These are phyloP conservation scores for Eubucco bourcierii DNA, from an alignment of 2,113 vertebrate species.

Conservation along the genomic window DNA sequence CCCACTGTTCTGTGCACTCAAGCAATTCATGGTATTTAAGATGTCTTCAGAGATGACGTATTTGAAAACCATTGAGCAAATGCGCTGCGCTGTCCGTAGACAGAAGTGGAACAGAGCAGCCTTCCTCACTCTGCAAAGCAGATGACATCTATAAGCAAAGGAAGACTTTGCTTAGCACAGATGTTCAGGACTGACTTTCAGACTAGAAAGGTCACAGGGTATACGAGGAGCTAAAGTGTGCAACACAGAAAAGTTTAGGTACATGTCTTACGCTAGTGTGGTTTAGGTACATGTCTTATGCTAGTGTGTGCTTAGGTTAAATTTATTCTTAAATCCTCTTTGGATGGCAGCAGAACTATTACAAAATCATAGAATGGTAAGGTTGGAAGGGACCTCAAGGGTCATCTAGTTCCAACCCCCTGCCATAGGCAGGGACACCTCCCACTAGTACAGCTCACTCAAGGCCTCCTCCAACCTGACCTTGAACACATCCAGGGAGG, in stretches of 20 bases:
- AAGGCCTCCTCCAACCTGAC: too few relatives aligned
- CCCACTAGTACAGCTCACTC: too few relatives aligned
- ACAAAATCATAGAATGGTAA: too few relatives aligned
- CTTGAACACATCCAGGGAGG: too few relatives aligned
- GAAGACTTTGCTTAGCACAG: not conserved
- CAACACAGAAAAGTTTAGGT: not conserved
- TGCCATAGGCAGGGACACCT: too few relatives aligned
- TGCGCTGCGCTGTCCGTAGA: fast-evolving
- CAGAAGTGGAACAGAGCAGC: not conserved
- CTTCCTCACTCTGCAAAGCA: not conserved
- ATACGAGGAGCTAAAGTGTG: not conserved
- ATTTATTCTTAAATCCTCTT: not conserved
- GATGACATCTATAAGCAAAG: not conserved
- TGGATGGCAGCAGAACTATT: not conserved
- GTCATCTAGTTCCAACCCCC: too few relatives aligned
- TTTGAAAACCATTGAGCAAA: not conserved
- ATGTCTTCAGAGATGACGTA: not conserved
- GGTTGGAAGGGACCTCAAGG: too few relatives aligned
- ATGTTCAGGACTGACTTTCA: not conserved
- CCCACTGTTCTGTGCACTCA: fast-evolving
- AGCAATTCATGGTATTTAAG: not conserved
- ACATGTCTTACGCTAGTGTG: not conserved
- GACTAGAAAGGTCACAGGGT: not conserved
- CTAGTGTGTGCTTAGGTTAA: not conserved
- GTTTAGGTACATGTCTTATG: not conserved